phyloP scores from a whole-genome alignment of 2,113 vertebrate genomes.

The Indicator indicator region DNA sequence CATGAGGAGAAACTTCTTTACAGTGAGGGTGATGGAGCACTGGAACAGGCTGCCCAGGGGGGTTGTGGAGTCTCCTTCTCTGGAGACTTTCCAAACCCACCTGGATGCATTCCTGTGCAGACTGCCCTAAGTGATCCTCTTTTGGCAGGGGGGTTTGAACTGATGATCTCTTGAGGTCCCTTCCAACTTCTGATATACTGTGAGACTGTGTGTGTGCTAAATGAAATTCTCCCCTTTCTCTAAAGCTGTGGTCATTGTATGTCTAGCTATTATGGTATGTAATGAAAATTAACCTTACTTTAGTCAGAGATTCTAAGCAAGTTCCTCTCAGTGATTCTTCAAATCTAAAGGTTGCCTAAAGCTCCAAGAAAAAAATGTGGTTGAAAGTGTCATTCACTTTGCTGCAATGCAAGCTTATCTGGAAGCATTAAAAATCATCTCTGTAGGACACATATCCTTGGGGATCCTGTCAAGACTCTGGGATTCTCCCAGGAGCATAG shows the following conservation, averaged over 20 bases:
- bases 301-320: not conserved
- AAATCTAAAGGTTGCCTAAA: not conserved
- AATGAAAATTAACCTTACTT: not conserved
- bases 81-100: too few relatives aligned
- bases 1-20: too few relatives aligned
- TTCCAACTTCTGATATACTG: too few relatives aligned
- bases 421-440: not conserved
- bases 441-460: not conserved
- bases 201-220: not conserved
- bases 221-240: not conserved
- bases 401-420: not conserved
- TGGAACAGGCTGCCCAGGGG: too few relatives aligned
- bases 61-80: too few relatives aligned
- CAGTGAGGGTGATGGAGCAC: too few relatives aligned
- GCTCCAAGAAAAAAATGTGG: not conserved
- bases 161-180: too few relatives aligned
- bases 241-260: not conserved
- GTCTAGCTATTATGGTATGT: not conserved
- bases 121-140: too few relatives aligned
- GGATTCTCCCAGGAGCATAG: not conserved
- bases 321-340: not conserved
- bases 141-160: too few relatives aligned
- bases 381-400: not conserved
- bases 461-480: not conserved
- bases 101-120: too few relatives aligned